Base-by-base conservation (phyloP, 2,113 vertebrate genomes). In the Alligator sinensis region DNA sequence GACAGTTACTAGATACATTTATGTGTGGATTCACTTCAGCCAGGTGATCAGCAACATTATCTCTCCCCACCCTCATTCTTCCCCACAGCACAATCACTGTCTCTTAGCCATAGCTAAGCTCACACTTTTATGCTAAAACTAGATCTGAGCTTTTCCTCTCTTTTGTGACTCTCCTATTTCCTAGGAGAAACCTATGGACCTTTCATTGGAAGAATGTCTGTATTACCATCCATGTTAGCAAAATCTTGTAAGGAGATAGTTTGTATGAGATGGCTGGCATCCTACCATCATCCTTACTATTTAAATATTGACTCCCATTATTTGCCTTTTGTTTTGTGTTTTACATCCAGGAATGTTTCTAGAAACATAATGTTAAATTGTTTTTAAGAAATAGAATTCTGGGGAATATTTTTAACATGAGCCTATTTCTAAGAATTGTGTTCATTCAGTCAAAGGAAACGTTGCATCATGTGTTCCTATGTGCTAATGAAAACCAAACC, bases 371-470 rank as follows among this genome's bases (percentile, higher is more conserved):
- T 58, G 4, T 55, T 77, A 79, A 84, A 19, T 89, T 22, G 82
- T 25, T 89, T 79, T 77, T 74, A 83, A n/a, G 5, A 0, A 3
- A 24, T 7, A 54, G 88, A 54, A 27, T n/a, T 59, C 9, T 86
- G 9, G 7, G 55, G 17, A 12, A 34, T 84, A 58, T 63, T 80
- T 87, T 81, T 74, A 82, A 19, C 92, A 61, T 74, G 91, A 92
- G 91, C 58, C 22, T 89, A 91, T 87, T 77, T n/a, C 68, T 1
- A 70, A 85, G n/a, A 88, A 77, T 81, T 13, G 2, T 87, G 15
- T 80, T 96, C 92, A 93, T 90, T 88, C 59, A 80, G 84, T 34
- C 70, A 85, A 75, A 62, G 47, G 55, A 91, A 54, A 77, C 47
- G 74, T 16, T 27, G 57, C 76, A 91, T 89, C 84, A 66, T 75